Conservation (phyloP, 35 echinoderm and acorn worm genomes). For the Eucidaris tribuloides region DNA sequence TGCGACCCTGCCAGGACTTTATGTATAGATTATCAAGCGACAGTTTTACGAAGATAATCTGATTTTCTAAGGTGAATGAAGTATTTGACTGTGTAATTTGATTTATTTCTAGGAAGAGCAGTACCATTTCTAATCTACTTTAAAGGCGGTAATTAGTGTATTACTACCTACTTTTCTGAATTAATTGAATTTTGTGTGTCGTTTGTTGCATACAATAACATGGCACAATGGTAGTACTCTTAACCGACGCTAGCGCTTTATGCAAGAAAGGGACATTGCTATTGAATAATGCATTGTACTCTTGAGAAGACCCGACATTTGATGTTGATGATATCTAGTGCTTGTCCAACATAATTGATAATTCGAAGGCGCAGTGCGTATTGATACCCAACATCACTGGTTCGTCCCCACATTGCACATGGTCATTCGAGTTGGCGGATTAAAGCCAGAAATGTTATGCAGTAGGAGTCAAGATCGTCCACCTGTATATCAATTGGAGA, state of each 20-base stretch:
- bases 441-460: neutral
- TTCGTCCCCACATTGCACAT: neutral
- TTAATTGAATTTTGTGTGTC: no score
- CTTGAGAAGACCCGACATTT: neutral
- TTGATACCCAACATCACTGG: neutral
- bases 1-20: no score
- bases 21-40: no score
- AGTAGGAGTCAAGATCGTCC: neutral
- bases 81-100: no score
- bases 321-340: neutral
- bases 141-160: no score
- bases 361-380: neutral
- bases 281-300: neutral
- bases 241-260: neutral
- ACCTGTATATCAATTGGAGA: neutral
- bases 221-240: no score
- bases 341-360: neutral
- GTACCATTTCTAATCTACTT: no score
- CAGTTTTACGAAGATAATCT: no score
- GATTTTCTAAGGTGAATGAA: no score
- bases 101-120: no score
- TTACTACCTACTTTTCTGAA: no score
- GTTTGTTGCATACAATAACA: no score
- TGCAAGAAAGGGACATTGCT: slow-evolving; percentile 23
- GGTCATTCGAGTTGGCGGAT: neutral